Evolutionary conservation across 2,113 vertebrate genomes (phyloP).

Genomic region (Dolichotis patagonum): DNA sequence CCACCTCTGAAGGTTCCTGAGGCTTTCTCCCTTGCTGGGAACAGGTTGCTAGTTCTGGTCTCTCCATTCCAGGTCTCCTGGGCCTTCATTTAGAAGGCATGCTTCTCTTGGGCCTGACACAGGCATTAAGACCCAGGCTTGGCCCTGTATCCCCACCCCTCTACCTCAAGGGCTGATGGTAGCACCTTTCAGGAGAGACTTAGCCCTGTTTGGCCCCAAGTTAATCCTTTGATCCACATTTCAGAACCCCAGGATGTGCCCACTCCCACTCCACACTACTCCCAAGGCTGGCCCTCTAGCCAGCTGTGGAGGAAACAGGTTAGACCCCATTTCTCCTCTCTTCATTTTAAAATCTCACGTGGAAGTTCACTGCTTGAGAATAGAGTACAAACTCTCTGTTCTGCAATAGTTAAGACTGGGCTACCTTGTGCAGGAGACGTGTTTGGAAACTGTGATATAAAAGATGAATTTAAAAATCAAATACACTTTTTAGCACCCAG

Average conservation of each 20-base stretch:
- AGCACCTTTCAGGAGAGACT: not conserved
- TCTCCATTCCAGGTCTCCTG: not conserved
- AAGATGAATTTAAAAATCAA: not conserved
- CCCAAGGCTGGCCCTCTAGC: not conserved
- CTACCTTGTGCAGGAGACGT: not conserved
- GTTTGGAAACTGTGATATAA: not conserved
- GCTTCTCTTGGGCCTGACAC: not conserved
- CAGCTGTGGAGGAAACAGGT: not conserved
- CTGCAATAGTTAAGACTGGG: not conserved
- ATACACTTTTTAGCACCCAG: not conserved
- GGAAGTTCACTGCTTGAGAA: not conserved
- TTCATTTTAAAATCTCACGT: not conserved
- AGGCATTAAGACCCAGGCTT: not conserved
- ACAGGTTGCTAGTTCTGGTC: not conserved
- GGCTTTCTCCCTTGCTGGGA: not conserved
- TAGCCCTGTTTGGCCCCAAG: not conserved
- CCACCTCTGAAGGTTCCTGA: not conserved
- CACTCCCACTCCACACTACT: accelerated
- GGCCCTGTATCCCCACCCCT: not conserved
- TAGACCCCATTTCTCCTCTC: not conserved
- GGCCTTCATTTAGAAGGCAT: not conserved
- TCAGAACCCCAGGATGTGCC: not conserved
- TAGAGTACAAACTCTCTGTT: too few species aligned
- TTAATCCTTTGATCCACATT: not conserved
- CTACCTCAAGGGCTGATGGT: not conserved